A percentile compares a stretch with the other conserved stretches of the same genome.
Evolutionary conservation across 1,140 invertebrate genomes (phyloP).

Genomic region (Paralvinella palmiformis): DNA sequence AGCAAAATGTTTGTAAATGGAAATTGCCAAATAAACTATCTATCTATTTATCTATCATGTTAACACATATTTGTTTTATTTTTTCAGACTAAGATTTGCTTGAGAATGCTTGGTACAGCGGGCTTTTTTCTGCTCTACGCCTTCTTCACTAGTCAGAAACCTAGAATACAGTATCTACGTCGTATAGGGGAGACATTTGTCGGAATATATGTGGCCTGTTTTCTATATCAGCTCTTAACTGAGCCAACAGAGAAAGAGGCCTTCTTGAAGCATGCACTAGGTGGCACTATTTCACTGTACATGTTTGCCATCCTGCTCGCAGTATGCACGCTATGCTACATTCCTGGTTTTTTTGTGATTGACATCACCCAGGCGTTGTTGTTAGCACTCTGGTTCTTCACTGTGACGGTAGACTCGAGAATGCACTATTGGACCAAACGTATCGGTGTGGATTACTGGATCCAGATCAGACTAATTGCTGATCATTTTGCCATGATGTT

Average conservation of each 20-base stretch:
- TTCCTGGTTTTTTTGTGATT: conserved; percentile 32
- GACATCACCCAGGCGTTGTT: conserved; percentile 22
- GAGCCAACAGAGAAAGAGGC: conserved; percentile 25
- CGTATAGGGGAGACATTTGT: conserved; percentile 29
- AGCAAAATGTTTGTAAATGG: not conserved
- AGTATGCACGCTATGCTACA: conserved; percentile 31
- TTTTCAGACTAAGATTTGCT: conserved; percentile 3
- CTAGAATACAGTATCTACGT: conserved; percentile 22
- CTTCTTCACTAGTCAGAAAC: conserved; percentile 20
- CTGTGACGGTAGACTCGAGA: not conserved
- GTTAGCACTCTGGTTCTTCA: not conserved
- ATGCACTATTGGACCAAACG: conserved; percentile 11
- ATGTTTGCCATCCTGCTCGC: conserved; percentile 25
- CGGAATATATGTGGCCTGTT: conserved; percentile 31
- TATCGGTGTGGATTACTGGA: conserved; percentile 16
- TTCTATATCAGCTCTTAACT: conserved; percentile 28
- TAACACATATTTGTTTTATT: not conserved
- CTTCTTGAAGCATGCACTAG: conserved; percentile 28
- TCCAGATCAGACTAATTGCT: conserved; percentile 11
- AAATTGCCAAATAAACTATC: not conserved
- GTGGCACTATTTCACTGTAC: conserved; percentile 31
- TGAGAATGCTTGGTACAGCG: conserved; percentile 17
- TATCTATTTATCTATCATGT: not conserved
- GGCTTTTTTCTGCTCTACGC: conserved; percentile 32
- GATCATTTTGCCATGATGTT: conserved; percentile 12